Percentiles rank a stretch among this genome's conserved stretches.
phyloP scores from a whole-genome alignment of 2,888 invertebrate genomes.

The Neoaliturus tenellus region DNA sequence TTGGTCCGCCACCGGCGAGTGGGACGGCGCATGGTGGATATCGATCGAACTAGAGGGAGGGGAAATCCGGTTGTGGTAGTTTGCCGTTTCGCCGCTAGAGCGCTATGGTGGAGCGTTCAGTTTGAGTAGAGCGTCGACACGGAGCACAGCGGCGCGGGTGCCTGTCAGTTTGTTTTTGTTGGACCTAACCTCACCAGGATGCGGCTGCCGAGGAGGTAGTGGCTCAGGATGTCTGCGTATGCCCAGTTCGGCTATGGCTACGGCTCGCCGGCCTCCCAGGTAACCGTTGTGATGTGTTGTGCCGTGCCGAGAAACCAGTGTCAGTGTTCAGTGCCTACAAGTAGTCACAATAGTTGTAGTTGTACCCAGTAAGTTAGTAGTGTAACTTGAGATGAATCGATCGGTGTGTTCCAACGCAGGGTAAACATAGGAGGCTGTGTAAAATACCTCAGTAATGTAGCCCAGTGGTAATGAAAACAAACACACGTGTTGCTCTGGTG shows the following conservation, averaged over 20 bases:
- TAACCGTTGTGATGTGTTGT: slow-evolving; percentile 73
- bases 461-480: too few species aligned
- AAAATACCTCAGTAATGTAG: too few species aligned
- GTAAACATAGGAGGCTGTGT: too few species aligned
- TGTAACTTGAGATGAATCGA: too few species aligned
- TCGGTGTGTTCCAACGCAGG: too few species aligned
- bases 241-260: slow-evolving; percentile 95
- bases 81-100: slow-evolving; percentile 52
- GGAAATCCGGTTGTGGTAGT: slow-evolving; percentile 58
- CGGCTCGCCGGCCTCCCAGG: slow-evolving; percentile 89
- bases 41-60: slow-evolving; percentile 59
- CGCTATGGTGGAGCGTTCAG: slow-evolving; percentile 54
- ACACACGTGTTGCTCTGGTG: too few species aligned
- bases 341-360: neutral
- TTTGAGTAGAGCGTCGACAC: slow-evolving; percentile 47
- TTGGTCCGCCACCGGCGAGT: neutral
- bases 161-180: slow-evolving; percentile 53
- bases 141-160: slow-evolving; percentile 50
- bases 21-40: slow-evolving; percentile 47
- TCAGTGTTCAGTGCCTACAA: neutral
- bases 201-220: slow-evolving; percentile 16
- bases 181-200: slow-evolving; percentile 36
- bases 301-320: neutral
- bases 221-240: slow-evolving; percentile 82
- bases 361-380: too few species aligned